phyloP scores from a whole-genome alignment of 2,113 vertebrate genomes.

The Gasterosteus aculeatus region DNA sequence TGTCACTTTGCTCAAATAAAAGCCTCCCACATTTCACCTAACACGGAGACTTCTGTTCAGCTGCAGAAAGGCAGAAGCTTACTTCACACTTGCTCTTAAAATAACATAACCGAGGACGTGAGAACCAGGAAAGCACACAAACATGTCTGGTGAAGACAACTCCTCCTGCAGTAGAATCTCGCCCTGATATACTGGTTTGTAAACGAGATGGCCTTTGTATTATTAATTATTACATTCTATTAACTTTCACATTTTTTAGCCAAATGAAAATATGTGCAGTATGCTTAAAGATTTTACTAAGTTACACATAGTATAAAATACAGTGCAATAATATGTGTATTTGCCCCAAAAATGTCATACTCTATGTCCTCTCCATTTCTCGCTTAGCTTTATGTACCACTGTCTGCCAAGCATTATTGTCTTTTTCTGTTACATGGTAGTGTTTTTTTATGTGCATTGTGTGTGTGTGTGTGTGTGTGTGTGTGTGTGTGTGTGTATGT shows the following conservation, averaged over 20 bases:
- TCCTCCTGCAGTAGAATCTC: constrained; percentile 34
- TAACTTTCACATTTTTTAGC: neutral
- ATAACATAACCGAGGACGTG: constrained; percentile 73
- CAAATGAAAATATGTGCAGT: neutral
- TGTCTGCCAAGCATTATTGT: neutral
- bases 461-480: neutral
- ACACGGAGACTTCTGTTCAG: constrained; percentile 58
- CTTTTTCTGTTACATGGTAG: neutral
- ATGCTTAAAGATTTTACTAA: neutral
- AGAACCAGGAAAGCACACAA: constrained; percentile 55
- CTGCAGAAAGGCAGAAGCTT: constrained; percentile 65
- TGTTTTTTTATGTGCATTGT: neutral
- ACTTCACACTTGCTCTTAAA: constrained; percentile 77
- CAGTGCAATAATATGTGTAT: neutral
- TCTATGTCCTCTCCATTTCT: neutral
- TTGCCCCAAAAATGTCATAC: neutral
- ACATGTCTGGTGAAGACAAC: constrained; percentile 46
- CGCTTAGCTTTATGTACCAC: neutral
- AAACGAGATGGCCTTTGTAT: constrained; percentile 8
- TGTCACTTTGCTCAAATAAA: constrained; percentile 49
- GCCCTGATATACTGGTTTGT: constrained; percentile 10
- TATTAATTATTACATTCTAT: constrained; percentile 17
- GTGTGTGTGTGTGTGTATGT: neutral
- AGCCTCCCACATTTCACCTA: constrained; percentile 49
- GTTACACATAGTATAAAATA: neutral